Evolutionary conservation across 2,797 vertebrate species (phyloP), one percentile per base, ranked within the genome.

Genomic region (Sternarchorhynchus goeldii): DNA sequence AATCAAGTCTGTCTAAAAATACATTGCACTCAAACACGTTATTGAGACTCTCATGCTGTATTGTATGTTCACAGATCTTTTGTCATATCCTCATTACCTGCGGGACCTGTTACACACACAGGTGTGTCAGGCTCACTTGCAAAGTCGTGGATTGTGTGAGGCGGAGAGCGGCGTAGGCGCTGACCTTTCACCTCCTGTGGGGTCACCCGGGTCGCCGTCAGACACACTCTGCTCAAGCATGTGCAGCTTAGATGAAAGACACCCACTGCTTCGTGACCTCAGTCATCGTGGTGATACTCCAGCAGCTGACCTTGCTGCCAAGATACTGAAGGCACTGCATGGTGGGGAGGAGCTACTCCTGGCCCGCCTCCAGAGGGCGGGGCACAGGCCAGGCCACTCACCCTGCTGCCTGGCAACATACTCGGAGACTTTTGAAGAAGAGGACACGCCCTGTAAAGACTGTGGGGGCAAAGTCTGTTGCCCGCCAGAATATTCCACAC

Each of bases 191-290:
- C 95, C 94, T 67, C 94, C 94, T 1, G 90, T 94, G 34, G 92
- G 95, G 65, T 97, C 96, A 69, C 96, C 97, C 0, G 96, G 64
- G 56, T 86, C 85, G 0, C 78, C 78, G 2, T 76, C 81, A 0
- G 85, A 98, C 88, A 98, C 97, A 65, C 91, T 97, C 85, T 96
- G 95, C 91, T 99, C 97, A 88, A 98, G 97, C 88, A 93, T 97
- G 60, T 98, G 95, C 93, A 99, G 97, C 89, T 89, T 99, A 87
- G 96, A 99, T 20, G 95, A 96, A 74, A 88, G 91, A 18, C 94
- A 95, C 88, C 91, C 95, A 0, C 88, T 95, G 31, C 89, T 95
- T 72, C 92, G 92, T 1, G 92, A 93, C 88, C 91, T 97, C 89
- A 57, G 94, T 36, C 93, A 92, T 76, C 83, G 84, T 0, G 58